Evolutionary conservation across 2,888 invertebrate species (phyloP).

Genomic region (Eristalis pertinax): DNA sequence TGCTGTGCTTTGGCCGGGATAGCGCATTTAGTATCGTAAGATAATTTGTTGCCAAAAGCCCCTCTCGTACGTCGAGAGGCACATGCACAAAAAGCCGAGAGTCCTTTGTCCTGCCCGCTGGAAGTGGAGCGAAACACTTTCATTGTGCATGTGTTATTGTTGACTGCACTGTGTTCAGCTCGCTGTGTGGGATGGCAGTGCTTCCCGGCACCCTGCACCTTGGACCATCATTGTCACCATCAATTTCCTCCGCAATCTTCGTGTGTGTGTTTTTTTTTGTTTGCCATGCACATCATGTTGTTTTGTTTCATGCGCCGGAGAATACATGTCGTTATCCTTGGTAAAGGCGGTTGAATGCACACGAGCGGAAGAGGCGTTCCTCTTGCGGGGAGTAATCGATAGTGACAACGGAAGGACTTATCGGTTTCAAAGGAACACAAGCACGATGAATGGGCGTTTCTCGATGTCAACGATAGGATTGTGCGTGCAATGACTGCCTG

Average conservation of each 20-base stretch:
- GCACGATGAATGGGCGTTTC: neutral
- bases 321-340: constrained; percentile 64
- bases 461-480: neutral
- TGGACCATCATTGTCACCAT: constrained; percentile 37
- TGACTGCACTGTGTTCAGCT: too few species aligned
- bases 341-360: constrained; percentile 23
- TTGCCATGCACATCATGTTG: constrained; percentile 15
- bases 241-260: constrained; percentile 41
- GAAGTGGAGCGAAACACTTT: constrained; percentile 62
- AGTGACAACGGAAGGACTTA: constrained; percentile 44
- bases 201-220: constrained; percentile 35
- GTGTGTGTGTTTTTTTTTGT: neutral
- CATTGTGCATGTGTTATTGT: constrained; percentile 44
- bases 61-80: constrained; percentile 12
- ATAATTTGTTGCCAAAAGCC: constrained; percentile 50
- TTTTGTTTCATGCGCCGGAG: constrained; percentile 44
- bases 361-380: neutral
- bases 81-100: constrained; percentile 10
- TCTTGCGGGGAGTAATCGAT: constrained; percentile 48
- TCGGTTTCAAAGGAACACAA: constrained; percentile 6
- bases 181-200: constrained; percentile 10
- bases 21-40: constrained; percentile 36
- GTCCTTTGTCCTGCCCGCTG: constrained; percentile 55
- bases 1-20: neutral
- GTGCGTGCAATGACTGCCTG: neutral